Evolutionary conservation across 2,888 invertebrate species (phyloP), one percentile per base, ranked within the genome.

Genomic region (Clanis bilineata): DNA sequence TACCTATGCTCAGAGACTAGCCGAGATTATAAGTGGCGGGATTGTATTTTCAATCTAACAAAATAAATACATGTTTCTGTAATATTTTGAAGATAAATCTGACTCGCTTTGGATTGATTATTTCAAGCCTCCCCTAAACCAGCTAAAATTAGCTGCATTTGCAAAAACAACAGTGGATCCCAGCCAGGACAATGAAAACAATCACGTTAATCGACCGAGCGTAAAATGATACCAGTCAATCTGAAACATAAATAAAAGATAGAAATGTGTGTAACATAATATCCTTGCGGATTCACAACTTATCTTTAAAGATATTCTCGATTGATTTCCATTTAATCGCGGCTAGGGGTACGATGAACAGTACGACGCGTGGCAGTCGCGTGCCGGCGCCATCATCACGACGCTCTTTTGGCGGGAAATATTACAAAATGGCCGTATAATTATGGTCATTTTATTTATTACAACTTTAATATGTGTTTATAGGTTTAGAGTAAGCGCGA

Each of bases 171-270:
- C 56, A 59, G 41, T 39, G 75, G 71, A 60, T 61, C 56, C 57
- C 60, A 71, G 76, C 78, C 76, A 70, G 71, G 71, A 76, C 73
- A 80, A 84, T 80, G 82, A 85, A 82, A 86, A 86, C 83, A 84
- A 64, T 76, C 75, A 72, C 61, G 75, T 69, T 70, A 79, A 84
- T 79, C 76, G 73, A 69, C 69, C 66, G 28, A 62, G 63, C 65
- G 88, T 85, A 89, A 91, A 86, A 63, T 66, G 86, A 90, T 86
- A 88, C 73, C 71, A 60, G 81, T 80, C 88, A 88, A 90, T 90
- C 88, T 77, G 85, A 86, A 89, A 88, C 65, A 86, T 81, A 90
- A 91, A 91, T 89, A 91, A 80, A 83, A 84, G 86, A 88, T 85
- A 85, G 28, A 71, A 69, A 80, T 77, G 77, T 70, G 68, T 84